phyloP scores from a whole-genome alignment of 1,140 invertebrate genomes.

The honey bee (Apis mellifera) region Amel_HAv3.1 CM009931.2:18723501-18724000 shows the following conservation, averaged over 20 bases:
- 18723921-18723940: too few relatives aligned
- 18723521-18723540: conserved; percentile 26
- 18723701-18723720: conserved; percentile 56
- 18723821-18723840: neutral
- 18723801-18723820: too few relatives aligned
- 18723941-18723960: too few relatives aligned
- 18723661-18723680: neutral
- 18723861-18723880: too few relatives aligned
- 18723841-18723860: neutral
- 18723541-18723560: conserved; percentile 24
- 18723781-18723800: neutral
- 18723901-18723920: too few relatives aligned
- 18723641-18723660: conserved; percentile 70
- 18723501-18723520: conserved; percentile 21
- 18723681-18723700: conserved; percentile 36
- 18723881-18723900: too few relatives aligned
- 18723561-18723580: conserved; percentile 15
- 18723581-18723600: neutral
- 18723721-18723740: conserved; percentile 25
- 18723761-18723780: neutral
- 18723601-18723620: conserved; percentile 56
- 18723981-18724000: too few relatives aligned
- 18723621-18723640: conserved; percentile 71
- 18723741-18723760: conserved; percentile 24
- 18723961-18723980: too few relatives aligned